A percentile compares a stretch with the other conserved stretches of the same genome.
phyloP scores from a whole-genome alignment of 1,140 invertebrate genomes.

The Ceratina australensis region DNA sequence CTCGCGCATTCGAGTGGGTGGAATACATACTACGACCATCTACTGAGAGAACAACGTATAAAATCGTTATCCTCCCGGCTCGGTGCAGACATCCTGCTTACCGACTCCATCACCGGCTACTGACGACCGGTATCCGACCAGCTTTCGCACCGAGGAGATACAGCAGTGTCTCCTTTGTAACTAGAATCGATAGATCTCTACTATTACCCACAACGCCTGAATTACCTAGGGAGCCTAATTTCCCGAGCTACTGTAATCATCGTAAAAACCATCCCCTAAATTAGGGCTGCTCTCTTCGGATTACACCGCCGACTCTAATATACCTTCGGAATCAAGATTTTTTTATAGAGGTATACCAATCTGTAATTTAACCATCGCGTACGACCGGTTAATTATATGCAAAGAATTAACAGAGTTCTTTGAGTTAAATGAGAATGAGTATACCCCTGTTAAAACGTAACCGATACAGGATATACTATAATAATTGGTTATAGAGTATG shows the following conservation, averaged over 20 bases:
- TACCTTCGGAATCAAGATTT: too few species aligned
- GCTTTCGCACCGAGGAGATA: slow-evolving; percentile 24
- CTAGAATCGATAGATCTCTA: slow-evolving; percentile 43
- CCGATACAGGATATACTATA: slow-evolving; percentile 35
- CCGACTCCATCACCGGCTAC: slow-evolving; percentile 64
- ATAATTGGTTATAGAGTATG: slow-evolving; percentile 40
- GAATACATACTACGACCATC: slow-evolving; percentile 53
- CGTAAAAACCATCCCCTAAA: background rate
- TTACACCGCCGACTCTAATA: too few species aligned
- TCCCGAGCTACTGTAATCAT: background rate
- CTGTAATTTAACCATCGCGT: too few species aligned
- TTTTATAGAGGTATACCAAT: too few species aligned
- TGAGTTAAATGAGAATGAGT: slow-evolving; percentile 26
- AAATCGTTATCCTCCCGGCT: slow-evolving; percentile 44
- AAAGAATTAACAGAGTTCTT: background rate
- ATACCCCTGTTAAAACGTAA: slow-evolving; percentile 32
- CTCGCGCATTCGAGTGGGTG: background rate
- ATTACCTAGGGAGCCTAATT: slow-evolving; percentile 41
- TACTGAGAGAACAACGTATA: slow-evolving; percentile 42
- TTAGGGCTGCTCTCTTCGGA: too few species aligned
- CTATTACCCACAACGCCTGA: slow-evolving; percentile 47
- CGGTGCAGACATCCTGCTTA: slow-evolving; percentile 46
- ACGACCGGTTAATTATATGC: too few species aligned
- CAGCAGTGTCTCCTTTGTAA: slow-evolving; percentile 1
- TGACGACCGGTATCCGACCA: slow-evolving; percentile 40